Evolutionary conservation across 2,888 invertebrate species (phyloP), one percentile per base, ranked within the genome.

Genomic region (Amorpha juglandis): DNA sequence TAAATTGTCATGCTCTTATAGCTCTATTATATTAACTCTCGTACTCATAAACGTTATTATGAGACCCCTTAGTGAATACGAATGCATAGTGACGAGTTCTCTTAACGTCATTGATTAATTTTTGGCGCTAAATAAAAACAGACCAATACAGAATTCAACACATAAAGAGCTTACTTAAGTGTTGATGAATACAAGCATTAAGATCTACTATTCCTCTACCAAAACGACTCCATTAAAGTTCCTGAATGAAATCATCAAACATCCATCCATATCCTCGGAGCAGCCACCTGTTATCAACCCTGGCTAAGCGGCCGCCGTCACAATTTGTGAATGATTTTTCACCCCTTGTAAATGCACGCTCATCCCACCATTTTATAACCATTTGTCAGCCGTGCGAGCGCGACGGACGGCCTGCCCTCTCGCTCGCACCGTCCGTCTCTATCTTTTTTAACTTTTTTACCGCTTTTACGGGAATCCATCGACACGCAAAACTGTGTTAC

Each of bases 401-500:
- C 91, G 92, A 92, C 90, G 91, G 92, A 90, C 90, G 91, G 87
- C 86, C 82, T 80, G 33, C 38, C 35, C 48, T 58, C 55, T 38
- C 64, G 35, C 64, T 33, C 64, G 12, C 45, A 14, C 64, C 45
- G 53, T 65, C 35, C 74, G 71, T 67, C 68, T 68, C 72, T 50
- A 51, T 62, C 82, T 84, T 86, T 87, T 89, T 88, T 83, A 77
- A 78, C 81, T 83, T 88, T 92, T 92, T 92, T 88, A 86, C 87
- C 50, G 92, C 92, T 93, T 92, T 93, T 90, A 92, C 91, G 88
- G 81, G 87, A 83, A 88, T 86, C 90, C 91, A 92, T 91, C 91
- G 92, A 92, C 92, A 92, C 91, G 91, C 63, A 88, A 91, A 91
- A 92, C 91, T 92, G 92, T 92, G 92, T 92, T 92, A 92, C 89